Evolutionary conservation across 1,140 invertebrate genomes (phyloP).

Genomic region (Drosophila persimilis): DNA sequence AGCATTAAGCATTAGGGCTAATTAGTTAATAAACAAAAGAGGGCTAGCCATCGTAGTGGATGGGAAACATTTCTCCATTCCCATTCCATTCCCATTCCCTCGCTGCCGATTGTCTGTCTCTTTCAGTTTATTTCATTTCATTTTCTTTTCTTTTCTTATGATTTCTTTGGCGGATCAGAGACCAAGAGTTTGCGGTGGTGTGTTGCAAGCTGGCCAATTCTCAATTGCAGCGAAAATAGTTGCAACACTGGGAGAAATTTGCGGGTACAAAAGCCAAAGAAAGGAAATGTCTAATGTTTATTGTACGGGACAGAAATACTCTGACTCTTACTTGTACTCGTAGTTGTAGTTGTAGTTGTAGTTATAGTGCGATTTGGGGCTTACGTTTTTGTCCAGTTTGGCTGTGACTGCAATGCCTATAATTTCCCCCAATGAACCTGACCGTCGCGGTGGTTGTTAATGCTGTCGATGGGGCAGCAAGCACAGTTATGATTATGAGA

Average conservation of each 20-base stretch:
- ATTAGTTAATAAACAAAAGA: slow-evolving; percentile 64
- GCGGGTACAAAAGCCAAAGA: background rate
- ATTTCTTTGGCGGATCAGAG: slow-evolving; percentile 24
- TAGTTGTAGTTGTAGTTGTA: too few species aligned
- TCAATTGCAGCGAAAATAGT: slow-evolving; percentile 21
- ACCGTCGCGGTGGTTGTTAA: slow-evolving; percentile 50
- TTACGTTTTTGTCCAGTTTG: slow-evolving; percentile 30
- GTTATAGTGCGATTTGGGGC: slow-evolving; percentile 9
- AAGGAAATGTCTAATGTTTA: too few species aligned
- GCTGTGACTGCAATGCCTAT: slow-evolving; percentile 49
- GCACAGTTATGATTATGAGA: slow-evolving; percentile 66
- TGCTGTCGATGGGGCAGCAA: slow-evolving; percentile 28
- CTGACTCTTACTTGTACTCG: too few species aligned
- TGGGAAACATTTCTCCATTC: slow-evolving; percentile 33
- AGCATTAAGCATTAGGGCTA: slow-evolving; percentile 67
- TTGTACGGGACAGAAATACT: too few species aligned
- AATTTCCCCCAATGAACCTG: slow-evolving; percentile 75
- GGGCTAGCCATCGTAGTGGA: slow-evolving; percentile 14
- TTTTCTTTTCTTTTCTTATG: slow-evolving; percentile 8
- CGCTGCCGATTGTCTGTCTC: slow-evolving; percentile 21
- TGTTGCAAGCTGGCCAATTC: slow-evolving; percentile 17
- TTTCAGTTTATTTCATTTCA: slow-evolving; percentile 20
- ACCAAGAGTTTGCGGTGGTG: background rate
- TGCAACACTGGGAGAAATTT: slow-evolving; percentile 16
- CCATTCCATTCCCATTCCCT: slow-evolving; percentile 1